Evolutionary conservation across 92 coral and sea anemone species (phyloP).

Genomic region (Chrysogorgia sp.): DNA sequence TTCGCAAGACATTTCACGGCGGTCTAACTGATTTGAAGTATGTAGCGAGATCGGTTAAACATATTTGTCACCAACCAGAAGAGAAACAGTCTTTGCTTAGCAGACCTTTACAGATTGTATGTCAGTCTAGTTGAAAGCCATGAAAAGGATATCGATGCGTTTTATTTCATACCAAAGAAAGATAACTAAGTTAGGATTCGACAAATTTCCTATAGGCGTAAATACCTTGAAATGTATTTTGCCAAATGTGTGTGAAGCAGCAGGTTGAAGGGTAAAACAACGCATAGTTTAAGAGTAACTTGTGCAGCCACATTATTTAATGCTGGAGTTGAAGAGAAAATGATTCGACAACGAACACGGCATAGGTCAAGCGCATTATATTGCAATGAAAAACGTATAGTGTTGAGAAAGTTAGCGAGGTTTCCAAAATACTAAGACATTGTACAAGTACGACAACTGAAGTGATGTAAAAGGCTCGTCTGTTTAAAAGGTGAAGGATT

Average conservation of each 20-base stretch:
- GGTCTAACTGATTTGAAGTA: conserved; percentile 63
- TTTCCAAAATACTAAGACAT: too few relatives aligned
- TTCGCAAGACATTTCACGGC: conserved; percentile 64
- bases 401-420: too few relatives aligned
- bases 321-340: conserved; percentile 60
- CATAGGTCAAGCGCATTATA: conserved; percentile 62
- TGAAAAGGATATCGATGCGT: conserved; percentile 47
- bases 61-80: conserved; percentile 61
- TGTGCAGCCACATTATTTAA: conserved; percentile 58
- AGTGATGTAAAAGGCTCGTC: too few relatives aligned
- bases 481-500: too few relatives aligned
- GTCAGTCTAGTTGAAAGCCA: conserved; percentile 54
- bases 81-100: conserved; percentile 57
- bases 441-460: too few relatives aligned
- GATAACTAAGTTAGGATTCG: conserved; percentile 46
- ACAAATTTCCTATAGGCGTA: conserved; percentile 58
- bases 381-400: conserved; percentile 46
- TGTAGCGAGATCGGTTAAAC: conserved; percentile 51
- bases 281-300: conserved; percentile 62
- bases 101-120: conserved; percentile 58
- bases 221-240: conserved; percentile 57
- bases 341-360: conserved; percentile 59
- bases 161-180: conserved; percentile 56
- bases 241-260: conserved; percentile 47
- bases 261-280: conserved; percentile 10